Evolutionary conservation across 2,113 vertebrate species (phyloP).

Genomic region (Pluvianellus socialis): DNA sequence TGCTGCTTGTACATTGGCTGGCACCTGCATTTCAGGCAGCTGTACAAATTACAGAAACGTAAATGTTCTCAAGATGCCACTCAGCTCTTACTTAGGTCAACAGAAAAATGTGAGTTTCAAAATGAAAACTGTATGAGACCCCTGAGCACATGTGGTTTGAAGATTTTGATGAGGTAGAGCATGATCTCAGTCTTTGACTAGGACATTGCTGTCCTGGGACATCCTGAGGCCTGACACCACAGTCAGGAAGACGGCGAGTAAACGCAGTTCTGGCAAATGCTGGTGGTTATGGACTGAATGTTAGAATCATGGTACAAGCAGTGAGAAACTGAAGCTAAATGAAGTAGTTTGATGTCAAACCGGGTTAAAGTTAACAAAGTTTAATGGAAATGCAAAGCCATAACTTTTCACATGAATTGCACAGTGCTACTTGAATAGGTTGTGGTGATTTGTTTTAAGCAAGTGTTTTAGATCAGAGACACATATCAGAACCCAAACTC

Average conservation of each 20-base stretch:
- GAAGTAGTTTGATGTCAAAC: neutral
- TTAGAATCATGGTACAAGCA: neutral
- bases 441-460: neutral
- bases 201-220: neutral
- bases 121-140: neutral
- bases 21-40: neutral
- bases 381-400: neutral
- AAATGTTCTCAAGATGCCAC: neutral
- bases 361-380: neutral
- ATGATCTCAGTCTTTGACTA: neutral
- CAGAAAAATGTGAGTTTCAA: no score
- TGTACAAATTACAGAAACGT: neutral
- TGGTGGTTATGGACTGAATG: neutral
- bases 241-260: neutral
- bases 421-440: neutral
- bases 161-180: neutral
- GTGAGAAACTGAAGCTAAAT: neutral
- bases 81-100: no score
- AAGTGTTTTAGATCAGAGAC: neutral
- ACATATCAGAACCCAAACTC: neutral
- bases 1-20: neutral
- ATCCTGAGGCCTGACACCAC: neutral
- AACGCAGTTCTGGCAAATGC: neutral
- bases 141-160: neutral
- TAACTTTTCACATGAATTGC: neutral